These are phyloP conservation scores for Platysteira castanea DNA, from an alignment of 2,113 vertebrate genomes.

Conservation along the genomic window DNA sequence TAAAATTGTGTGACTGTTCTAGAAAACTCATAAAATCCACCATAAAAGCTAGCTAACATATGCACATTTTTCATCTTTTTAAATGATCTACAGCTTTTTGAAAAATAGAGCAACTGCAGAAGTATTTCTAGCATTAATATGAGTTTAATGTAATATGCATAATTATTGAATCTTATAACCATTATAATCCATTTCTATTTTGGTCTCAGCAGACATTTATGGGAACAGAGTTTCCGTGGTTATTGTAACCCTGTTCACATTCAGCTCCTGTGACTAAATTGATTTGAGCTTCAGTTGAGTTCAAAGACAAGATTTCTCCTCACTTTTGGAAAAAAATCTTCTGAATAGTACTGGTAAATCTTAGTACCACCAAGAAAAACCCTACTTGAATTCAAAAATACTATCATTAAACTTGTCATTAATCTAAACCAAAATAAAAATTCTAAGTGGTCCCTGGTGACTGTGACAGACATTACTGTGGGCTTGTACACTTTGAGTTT, in stretches of 20 bases:
- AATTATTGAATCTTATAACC: background rate
- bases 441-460: background rate
- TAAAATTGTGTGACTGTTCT: conserved; percentile 37
- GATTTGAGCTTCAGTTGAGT: background rate
- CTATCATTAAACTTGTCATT: background rate
- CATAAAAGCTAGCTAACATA: conserved; percentile 19
- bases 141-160: background rate
- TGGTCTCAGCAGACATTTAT: background rate
- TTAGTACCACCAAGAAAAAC: background rate
- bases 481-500: background rate
- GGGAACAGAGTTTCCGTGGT: background rate
- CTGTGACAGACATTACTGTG: background rate
- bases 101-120: background rate
- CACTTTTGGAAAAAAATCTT: background rate
- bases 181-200: background rate
- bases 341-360: background rate
- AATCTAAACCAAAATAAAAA: background rate
- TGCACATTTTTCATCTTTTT: background rate
- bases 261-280: background rate
- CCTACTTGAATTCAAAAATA: background rate
- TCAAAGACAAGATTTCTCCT: background rate
- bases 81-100: background rate
- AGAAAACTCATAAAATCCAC: conserved; percentile 46
- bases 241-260: background rate
- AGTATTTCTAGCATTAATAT: background rate